Base-by-base conservation (phyloP, 2,797 vertebrate genomes). In the Pampus argenteus region DNA sequence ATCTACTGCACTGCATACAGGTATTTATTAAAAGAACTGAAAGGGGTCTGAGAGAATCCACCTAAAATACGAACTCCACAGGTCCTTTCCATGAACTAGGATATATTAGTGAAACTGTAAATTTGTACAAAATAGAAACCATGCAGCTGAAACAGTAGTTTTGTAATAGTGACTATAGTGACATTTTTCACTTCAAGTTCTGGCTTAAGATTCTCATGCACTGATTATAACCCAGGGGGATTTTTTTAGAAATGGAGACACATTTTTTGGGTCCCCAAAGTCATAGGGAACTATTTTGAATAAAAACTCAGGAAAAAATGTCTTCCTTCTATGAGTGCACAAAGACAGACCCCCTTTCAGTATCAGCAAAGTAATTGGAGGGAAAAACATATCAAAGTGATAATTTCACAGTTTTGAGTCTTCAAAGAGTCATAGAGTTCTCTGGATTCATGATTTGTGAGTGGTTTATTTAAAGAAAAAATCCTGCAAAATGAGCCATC, bases 1-100 rank as follows among this genome's bases (percentile, higher is more conserved):
- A 99, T 84, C 92, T 99, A 42, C 93, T 96, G 48, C 96, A 96
- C 91, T 96, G 96, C 83, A 99, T 98, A 93, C 97, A 98, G 97
- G 98, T 99, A 93, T 29, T 70, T 54, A 40, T 11, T 38, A 11
- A 22, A 66, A 48, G 23, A 29, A 9, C 2, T 29, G 3, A 44
- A 66, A 28, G 5, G 22, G 20, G 4, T 26, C 48, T 51, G 47
- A 49, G 55, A 60, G 14, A 58, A 47, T 40, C 22, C 25, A 44
- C 31, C 44, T 28, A 17, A 26, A 58, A 17, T n/a, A 22, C 11
- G 31, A 10, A 14, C 22, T 48, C 28, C 20, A 34, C 10, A 52
- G 45, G 3, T 34, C 11, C 17, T 45, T 54, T n/a, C 7, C 0
- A 15, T 25, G 2, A 60, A 49, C 48, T 10, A 44, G 9, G 20